These are phyloP conservation scores for Crocodylus rhombifer DNA, from an alignment of 2,797 vertebrate species.

Conservation along the genomic window DNA sequence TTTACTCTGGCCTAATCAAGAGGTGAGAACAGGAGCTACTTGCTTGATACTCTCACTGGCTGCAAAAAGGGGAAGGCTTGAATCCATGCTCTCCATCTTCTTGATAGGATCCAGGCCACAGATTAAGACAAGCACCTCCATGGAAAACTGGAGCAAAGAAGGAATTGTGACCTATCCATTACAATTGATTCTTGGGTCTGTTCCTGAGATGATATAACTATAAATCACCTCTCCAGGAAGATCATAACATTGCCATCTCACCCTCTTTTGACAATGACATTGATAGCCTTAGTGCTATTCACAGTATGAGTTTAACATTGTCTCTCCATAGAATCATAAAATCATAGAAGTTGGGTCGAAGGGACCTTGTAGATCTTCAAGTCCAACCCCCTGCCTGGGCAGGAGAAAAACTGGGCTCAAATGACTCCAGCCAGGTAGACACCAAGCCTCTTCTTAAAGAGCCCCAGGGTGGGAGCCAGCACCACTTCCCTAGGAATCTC, in stretches of 20 bases:
- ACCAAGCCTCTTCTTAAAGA: too few species aligned
- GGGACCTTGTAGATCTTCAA: too few species aligned
- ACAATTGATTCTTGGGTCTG: not conserved
- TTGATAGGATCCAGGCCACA: too few species aligned
- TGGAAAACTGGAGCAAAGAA: not conserved
- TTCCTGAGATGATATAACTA: not conserved
- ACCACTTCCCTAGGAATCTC: not conserved
- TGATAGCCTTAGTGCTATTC: not conserved
- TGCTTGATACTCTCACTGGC: not conserved
- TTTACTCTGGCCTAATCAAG: not conserved
- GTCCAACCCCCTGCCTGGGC: too few species aligned
- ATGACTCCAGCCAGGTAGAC: too few species aligned
- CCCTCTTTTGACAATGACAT: not conserved
- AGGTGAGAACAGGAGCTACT: not conserved
- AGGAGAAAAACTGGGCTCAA: too few species aligned
- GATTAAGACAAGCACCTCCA: slow-evolving; percentile 12
- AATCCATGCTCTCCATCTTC: not conserved
- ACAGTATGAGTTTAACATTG: not conserved
- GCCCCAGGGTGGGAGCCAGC: too few species aligned
- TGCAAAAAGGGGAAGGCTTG: not conserved
- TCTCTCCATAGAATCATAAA: too few species aligned
- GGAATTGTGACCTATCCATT: not conserved
- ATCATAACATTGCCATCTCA: not conserved
- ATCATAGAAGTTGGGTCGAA: too few species aligned
- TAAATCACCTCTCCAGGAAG: not conserved